Evolutionary conservation across 53 echinoderm and acorn worm genomes (phyloP).

Genomic region (Arbacia lixula): DNA sequence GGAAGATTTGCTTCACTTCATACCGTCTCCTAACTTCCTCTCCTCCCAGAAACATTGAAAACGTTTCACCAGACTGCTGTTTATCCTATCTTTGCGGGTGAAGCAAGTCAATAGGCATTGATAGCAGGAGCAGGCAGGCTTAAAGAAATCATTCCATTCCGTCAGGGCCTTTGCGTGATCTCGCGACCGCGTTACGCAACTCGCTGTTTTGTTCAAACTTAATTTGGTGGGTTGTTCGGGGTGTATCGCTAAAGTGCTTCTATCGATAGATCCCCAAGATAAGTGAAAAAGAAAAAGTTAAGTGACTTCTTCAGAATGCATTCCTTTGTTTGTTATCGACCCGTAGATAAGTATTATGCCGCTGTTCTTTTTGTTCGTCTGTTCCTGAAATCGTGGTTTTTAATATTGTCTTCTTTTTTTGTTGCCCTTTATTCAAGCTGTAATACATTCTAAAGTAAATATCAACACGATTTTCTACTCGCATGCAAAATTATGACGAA

Average conservation of each 20-base stretch:
- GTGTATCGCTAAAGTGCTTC: slow-evolving; percentile 20
- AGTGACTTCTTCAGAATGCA: slow-evolving; percentile 16
- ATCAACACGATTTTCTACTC: too few relatives aligned
- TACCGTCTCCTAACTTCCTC: slow-evolving; percentile 6
- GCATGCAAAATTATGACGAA: too few relatives aligned
- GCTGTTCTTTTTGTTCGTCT: not conserved
- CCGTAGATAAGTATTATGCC: not conserved
- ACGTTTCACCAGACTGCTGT: too few relatives aligned
- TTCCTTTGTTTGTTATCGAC: slow-evolving; percentile 1
- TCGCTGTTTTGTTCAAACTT: slow-evolving; percentile 13
- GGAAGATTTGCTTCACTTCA: slow-evolving; percentile 26
- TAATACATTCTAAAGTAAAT: too few relatives aligned
- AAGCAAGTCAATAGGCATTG: too few relatives aligned
- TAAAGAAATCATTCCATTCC: too few relatives aligned
- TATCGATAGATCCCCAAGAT: slow-evolving; percentile 5
- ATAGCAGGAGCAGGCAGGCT: too few relatives aligned
- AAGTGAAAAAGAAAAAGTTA: not conserved
- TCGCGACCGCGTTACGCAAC: slow-evolving; percentile 26
- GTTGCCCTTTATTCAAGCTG: slow-evolving; percentile 9
- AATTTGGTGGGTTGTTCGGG: not conserved
- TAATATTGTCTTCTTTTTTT: slow-evolving; percentile 10
- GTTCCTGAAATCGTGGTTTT: not conserved
- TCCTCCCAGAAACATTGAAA: too few relatives aligned
- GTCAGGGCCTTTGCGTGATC: too few relatives aligned
- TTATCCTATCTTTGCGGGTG: too few relatives aligned